Base-by-base conservation (phyloP, 2,888 invertebrate genomes). In the Hecatera dysodea region DNA sequence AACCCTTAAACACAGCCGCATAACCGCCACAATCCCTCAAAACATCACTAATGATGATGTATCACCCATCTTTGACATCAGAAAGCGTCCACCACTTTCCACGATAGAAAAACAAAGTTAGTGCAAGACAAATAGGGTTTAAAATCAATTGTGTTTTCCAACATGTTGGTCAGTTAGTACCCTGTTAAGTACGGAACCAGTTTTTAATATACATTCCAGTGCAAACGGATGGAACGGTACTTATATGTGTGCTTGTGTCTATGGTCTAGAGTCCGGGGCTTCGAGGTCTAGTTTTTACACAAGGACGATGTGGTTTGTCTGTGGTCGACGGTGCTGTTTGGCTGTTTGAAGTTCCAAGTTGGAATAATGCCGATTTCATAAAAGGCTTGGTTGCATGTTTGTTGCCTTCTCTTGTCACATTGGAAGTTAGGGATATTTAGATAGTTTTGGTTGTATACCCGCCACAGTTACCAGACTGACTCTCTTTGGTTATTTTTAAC, bases 161-260 rank as follows among this genome's bases (percentile, higher is more conserved):
- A 56, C 33, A 72, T 70, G 64, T 86, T 85, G 87, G 89, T 90
- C 89, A 90, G 86, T 90, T 88, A 88, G 87, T 90, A 87, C 86
- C 86, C 86, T 86, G 90, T 84, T 91, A 88, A 87, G 88, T 88
- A 86, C 80, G 86, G 89, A 92, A 93, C 93, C 91, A 90, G 93
- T 90, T 93, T 90, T 88, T 88, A 88, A 82, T 77, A 79, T 71
- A 89, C 90, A 92, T 92, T 91, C 90, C 90, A 88, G 87, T 86
- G 84, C 80, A 80, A 69, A 74, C 83, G 87, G 81, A 86, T 82
- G 79, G 80, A 83, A 90, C 90, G 90, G 91, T 89, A 90, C 84
- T 78, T 75, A 75, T 70, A 84, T 78, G 69, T 72, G 64, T 83
- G 72, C 59, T 68, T 82, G 48, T 82, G 75, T 82, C 50, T 81